Base-by-base conservation (phyloP, 2,888 invertebrate genomes). In the Aleiodes testaceus region DNA sequence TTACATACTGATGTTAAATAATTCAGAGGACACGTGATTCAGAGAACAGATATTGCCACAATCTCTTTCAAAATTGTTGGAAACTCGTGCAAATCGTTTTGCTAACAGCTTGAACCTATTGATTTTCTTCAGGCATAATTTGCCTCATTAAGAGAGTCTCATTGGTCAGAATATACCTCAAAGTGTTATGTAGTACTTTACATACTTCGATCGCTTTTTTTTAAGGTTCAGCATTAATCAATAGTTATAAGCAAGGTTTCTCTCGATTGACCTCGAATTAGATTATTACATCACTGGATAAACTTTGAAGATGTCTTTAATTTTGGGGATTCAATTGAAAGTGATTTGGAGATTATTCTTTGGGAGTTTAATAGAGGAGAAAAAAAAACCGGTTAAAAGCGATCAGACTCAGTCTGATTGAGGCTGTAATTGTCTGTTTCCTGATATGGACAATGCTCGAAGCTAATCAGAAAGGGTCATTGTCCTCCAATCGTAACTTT, bases 361-460 rank as follows among this genome's bases (percentile, higher is more conserved):
- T 9, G n/a, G 53, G 53, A 9, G 16, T 36, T 36, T 16, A 12
- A 11, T 59, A 36, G 9, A 36, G 36, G 26, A 26, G 26, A 26
- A 26, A 59, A 59, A 59, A 59, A 42, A 59, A 36, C 42, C 18
- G 42, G 16, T 1, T 18, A 36, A 16, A 59, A 9, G 16, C 36
- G 36, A 59, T 59, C 36, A 59, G 59, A 59, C 36, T 36, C 36
- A 55, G 30, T 55, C 55, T 55, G 55, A 55, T 55, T 55, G 55
- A 55, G 55, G n/a, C 59, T 59, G 30, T 36, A 59, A 59, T 59
- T 59, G 59, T 59, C 36, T 18, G 18, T 42, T 59, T 59, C 59
- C 59, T 59, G 36, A 36, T 36, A 42, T 59, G 59, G 42, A 16
- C 30, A 36, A 36, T 55, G 55, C 55, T 36, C 42, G 42, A 1